Evolutionary conservation across 2,113 vertebrate species (phyloP).

Genomic region (Scortum barcoo): DNA sequence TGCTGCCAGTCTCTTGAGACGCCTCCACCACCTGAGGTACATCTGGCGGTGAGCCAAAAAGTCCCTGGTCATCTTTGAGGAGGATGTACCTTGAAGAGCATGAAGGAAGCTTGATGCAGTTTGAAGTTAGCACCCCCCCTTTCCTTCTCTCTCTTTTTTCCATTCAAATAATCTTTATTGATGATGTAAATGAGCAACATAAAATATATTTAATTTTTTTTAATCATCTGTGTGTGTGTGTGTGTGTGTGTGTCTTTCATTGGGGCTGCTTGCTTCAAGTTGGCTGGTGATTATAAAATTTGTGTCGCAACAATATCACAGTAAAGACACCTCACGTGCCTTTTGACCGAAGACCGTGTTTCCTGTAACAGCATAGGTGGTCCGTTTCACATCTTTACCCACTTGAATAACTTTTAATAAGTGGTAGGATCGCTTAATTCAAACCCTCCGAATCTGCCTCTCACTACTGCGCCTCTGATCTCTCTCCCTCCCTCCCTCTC

Average conservation of each 20-base stretch:
- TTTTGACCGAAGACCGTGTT: neutral
- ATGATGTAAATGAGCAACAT: neutral
- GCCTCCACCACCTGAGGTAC: conserved; percentile 26
- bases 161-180: neutral
- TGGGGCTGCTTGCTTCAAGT: neutral
- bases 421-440: conserved; percentile 32
- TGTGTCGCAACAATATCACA: neutral
- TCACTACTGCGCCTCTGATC: conserved; percentile 34
- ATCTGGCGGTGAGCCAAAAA: conserved; percentile 13
- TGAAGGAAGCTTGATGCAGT: neutral
- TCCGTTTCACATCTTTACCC: conserved; percentile 36
- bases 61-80: conserved; percentile 40
- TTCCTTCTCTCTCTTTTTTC: neutral
- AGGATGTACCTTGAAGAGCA: conserved; percentile 2
- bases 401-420: conserved; percentile 68
- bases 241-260: neutral
- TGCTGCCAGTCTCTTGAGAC: conserved; percentile 20
- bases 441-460: conserved; percentile 36
- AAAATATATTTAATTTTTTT: neutral
- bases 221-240: neutral
- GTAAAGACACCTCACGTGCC: neutral
- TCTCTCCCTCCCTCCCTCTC: conserved; percentile 17
- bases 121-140: neutral
- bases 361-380: neutral
- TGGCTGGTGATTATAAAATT: too few species aligned